Percentiles rank a stretch among this genome's conserved stretches.
Evolutionary conservation across 2,113 vertebrate species (phyloP).

Genomic region (Agapornis roseicollis): DNA sequence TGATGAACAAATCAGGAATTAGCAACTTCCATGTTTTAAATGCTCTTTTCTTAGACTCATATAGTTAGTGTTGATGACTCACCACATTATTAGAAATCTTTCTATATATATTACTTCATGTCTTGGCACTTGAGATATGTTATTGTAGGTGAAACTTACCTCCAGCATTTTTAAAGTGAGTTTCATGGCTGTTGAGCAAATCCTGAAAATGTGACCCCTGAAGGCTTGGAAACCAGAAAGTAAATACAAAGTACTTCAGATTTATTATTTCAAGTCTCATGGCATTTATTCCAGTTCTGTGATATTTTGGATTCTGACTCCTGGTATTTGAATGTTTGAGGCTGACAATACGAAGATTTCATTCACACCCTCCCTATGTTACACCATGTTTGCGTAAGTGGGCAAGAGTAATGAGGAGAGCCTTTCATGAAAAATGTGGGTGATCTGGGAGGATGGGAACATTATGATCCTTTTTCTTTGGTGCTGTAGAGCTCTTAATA

Average conservation of each 20-base stretch:
- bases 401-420: neutral
- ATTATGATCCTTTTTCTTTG: neutral
- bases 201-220: neutral
- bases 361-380: fast-evolving
- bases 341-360: neutral
- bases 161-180: neutral
- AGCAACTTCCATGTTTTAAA: neutral
- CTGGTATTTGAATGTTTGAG: neutral
- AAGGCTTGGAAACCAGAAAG: neutral
- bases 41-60: neutral
- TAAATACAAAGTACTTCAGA: neutral
- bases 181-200: neutral
- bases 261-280: neutral
- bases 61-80: neutral
- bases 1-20: neutral
- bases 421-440: neutral
- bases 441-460: neutral
- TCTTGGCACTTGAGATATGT: neutral
- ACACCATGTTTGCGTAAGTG: neutral
- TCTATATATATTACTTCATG: neutral
- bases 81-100: neutral
- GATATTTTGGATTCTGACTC: neutral
- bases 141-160: neutral
- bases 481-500: neutral
- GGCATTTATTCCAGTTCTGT: neutral